Base-by-base conservation (phyloP, 2,797 vertebrate species). In the Gambusia yucatana region DNA sequence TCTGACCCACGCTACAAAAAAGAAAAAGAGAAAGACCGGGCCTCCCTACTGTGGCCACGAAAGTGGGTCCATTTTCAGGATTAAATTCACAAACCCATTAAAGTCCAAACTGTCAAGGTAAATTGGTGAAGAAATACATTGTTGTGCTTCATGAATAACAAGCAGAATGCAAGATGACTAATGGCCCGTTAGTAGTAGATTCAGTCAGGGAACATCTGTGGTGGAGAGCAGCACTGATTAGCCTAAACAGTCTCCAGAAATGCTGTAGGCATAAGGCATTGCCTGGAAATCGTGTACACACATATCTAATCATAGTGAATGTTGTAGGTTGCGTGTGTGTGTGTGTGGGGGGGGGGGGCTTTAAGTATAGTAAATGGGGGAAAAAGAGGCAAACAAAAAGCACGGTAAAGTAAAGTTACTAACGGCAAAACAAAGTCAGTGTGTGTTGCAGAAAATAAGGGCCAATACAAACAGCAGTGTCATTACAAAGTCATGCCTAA, bases 41-140 rank as follows among this genome's bases (percentile, higher is more conserved):
- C 74, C 2, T 77, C 78, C 85, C 52, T 44, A 7, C 63, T 50
- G 52, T 77, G 76, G 57, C 75, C 67, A 78, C 76, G 77, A 59
- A 82, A 83, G 72, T 20, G 75, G 55, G 13, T 80, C 61, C 6
- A 30, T 87, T 92, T 89, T 86, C 87, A 87, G 87, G 87, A 92
- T 71, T 88, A 80, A 90, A 81, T 88, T 82, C 87, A 80, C 85
- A 91, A 88, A 85, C 22, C 85, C 81, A 91, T 91, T 91, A 91
- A 88, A 86, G 79, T 44, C 61, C n/a, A 75, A 85, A 87, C 80
- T 86, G 85, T 84, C 82, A 85, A 87, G 85, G 82, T 92, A 82
- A 65, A 77, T 82, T 88, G 76, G 63, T 30, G 73, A 77, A 75
- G 44, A 84, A 79, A 80, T 63, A 59, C 33, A 33, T 83, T 77